These are phyloP conservation scores for Turritopsis dohrnii DNA, from an alignment of 30 jellyfish, hydroid and myxozoan genomes.

Conservation along the genomic window DNA sequence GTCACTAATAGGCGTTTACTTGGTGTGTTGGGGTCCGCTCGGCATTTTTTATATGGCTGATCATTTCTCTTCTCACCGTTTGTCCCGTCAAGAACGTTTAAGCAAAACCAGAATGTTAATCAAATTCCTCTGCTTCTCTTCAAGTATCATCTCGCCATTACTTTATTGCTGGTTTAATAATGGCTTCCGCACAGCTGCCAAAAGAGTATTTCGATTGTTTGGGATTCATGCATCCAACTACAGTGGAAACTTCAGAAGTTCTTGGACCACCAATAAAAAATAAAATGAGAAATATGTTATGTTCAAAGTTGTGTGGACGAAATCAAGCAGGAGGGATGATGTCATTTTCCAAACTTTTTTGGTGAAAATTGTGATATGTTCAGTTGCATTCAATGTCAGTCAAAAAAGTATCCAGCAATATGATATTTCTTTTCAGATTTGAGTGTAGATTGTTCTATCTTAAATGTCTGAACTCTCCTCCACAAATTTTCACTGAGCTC, in stretches of 20 bases:
- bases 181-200: background rate
- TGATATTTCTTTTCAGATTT: no score
- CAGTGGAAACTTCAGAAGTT: background rate
- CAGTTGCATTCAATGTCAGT: no score
- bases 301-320: no score
- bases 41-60: conserved; percentile 8
- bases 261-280: background rate
- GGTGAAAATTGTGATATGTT: no score
- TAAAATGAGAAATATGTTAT: background rate
- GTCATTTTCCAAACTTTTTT: no score
- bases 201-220: background rate
- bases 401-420: no score
- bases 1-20: background rate
- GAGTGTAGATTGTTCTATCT: no score
- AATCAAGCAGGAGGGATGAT: no score
- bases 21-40: conserved; percentile 23
- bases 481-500: no score
- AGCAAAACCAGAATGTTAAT: background rate
- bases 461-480: no score
- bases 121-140: background rate
- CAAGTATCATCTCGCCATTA: conserved; percentile 11
- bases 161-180: conserved; percentile 5
- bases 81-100: background rate
- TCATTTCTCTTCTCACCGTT: background rate
- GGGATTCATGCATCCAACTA: background rate